Conservation (phyloP, 1,140 invertebrate species). For the Akabosia matsudoensis region DNA sequence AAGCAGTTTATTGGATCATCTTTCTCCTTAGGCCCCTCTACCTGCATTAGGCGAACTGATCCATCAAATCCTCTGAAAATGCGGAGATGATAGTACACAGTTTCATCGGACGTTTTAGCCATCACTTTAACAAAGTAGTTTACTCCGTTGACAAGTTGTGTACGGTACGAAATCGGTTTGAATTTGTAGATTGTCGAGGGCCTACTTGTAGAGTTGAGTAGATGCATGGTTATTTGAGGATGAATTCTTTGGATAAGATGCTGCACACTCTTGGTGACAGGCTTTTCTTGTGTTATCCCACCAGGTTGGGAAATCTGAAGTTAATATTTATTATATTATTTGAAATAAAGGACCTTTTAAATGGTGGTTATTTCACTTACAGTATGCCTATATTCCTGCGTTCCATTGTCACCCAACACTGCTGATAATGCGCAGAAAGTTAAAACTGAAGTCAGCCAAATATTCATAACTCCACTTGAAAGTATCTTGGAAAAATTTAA, state of each 20-base stretch:
- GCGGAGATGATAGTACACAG: slow-evolving; percentile 8
- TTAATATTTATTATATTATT: background rate
- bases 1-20: background rate
- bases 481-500: too few species aligned
- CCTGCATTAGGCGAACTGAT: background rate
- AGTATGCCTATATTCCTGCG: too few species aligned
- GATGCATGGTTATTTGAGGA: background rate
- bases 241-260: background rate
- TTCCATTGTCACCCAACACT: too few species aligned
- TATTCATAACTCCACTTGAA: too few species aligned
- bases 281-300: background rate
- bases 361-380: background rate
- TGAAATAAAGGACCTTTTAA: background rate
- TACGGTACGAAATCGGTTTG: background rate
- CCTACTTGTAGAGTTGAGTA: background rate
- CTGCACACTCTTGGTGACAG: background rate
- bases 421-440: too few species aligned
- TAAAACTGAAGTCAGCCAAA: too few species aligned
- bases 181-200: background rate
- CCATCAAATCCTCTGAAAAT: slow-evolving; percentile 8
- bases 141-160: slow-evolving; percentile 1
- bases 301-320: background rate
- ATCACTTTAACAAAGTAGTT: slow-evolving; percentile 10
- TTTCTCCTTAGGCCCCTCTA: background rate
- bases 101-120: background rate